Percentiles rank a stretch among this genome's conserved stretches.
phyloP scores from a whole-genome alignment of 2,113 vertebrate species.

The Phasianus colchicus region DNA sequence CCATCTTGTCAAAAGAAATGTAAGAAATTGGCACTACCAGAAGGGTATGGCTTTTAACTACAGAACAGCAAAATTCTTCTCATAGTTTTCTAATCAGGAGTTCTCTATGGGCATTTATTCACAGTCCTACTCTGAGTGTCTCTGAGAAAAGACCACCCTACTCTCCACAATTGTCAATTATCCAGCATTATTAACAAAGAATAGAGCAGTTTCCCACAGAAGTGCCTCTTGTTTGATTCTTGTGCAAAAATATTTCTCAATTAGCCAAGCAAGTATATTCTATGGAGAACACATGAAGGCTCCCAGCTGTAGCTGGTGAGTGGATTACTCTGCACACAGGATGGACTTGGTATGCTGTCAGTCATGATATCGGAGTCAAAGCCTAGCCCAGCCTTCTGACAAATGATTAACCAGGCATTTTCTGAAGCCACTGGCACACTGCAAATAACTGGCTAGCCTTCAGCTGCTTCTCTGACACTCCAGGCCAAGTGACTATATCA shows the following conservation, averaged over 20 bases:
- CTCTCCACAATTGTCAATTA: not conserved
- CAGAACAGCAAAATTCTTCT: constrained; percentile 36
- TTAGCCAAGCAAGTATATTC: not conserved
- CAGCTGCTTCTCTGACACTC: not conserved
- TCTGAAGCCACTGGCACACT: not conserved
- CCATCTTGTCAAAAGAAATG: constrained; percentile 20
- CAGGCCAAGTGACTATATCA: not conserved
- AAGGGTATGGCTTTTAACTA: not conserved
- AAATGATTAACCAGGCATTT: not conserved
- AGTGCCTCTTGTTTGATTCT: not conserved
- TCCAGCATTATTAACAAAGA: not conserved
- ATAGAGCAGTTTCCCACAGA: not conserved
- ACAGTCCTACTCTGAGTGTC: not conserved
- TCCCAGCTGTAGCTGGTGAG: not conserved
- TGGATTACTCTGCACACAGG: not conserved
- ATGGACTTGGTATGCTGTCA: not conserved
- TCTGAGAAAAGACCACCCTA: constrained; percentile 9
- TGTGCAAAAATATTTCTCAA: not conserved
- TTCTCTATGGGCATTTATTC: not conserved
- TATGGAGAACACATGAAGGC: not conserved
- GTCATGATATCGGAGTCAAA: not conserved
- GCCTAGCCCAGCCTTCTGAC: not conserved
- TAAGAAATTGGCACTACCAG: constrained; percentile 4
- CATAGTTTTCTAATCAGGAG: constrained; percentile 23
- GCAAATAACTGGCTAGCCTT: not conserved